phyloP scores from a whole-genome alignment of 1,140 invertebrate species.

The Vanessa tameamea region DNA sequence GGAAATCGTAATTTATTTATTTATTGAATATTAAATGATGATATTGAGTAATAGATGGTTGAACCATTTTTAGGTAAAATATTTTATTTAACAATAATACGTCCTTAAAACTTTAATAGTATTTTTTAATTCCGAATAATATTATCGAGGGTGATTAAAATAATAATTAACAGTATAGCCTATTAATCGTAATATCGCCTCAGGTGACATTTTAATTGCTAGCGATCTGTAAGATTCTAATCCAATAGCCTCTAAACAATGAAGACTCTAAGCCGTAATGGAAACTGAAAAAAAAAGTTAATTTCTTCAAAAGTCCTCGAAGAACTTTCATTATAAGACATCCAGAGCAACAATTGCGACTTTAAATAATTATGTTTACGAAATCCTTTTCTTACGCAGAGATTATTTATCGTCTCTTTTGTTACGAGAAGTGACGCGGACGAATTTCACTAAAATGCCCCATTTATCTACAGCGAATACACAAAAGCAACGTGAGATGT shows the following conservation, averaged over 20 bases:
- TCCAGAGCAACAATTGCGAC: slow-evolving; percentile 72
- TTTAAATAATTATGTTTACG: slow-evolving; percentile 79
- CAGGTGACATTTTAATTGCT: slow-evolving; percentile 13
- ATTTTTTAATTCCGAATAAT: neutral
- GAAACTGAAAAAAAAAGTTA: slow-evolving; percentile 57
- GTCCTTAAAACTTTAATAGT: too few relatives aligned
- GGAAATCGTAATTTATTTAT: slow-evolving; percentile 26
- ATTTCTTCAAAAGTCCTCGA: slow-evolving; percentile 52
- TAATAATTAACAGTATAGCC: slow-evolving; percentile 9
- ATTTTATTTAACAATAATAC: neutral
- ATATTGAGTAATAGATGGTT: too few relatives aligned
- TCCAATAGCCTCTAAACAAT: slow-evolving; percentile 47
- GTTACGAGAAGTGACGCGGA: slow-evolving; percentile 76
- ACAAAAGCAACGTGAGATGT: slow-evolving; percentile 77
- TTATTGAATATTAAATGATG: too few relatives aligned
- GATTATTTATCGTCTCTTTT: slow-evolving; percentile 79
- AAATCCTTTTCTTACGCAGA: slow-evolving; percentile 78
- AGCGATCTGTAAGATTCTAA: slow-evolving; percentile 13
- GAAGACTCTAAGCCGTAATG: slow-evolving; percentile 59
- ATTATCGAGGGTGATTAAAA: slow-evolving; percentile 6
- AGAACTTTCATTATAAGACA: slow-evolving; percentile 65
- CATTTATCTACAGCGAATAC: slow-evolving; percentile 75
- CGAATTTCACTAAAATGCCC: slow-evolving; percentile 77
- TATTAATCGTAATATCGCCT: slow-evolving; percentile 8
- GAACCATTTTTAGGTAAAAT: slow-evolving; percentile 34